Evolutionary conservation across 2,888 invertebrate species (phyloP), one percentile per base, ranked within the genome.

Genomic region (Monoplex corrugatus): DNA sequence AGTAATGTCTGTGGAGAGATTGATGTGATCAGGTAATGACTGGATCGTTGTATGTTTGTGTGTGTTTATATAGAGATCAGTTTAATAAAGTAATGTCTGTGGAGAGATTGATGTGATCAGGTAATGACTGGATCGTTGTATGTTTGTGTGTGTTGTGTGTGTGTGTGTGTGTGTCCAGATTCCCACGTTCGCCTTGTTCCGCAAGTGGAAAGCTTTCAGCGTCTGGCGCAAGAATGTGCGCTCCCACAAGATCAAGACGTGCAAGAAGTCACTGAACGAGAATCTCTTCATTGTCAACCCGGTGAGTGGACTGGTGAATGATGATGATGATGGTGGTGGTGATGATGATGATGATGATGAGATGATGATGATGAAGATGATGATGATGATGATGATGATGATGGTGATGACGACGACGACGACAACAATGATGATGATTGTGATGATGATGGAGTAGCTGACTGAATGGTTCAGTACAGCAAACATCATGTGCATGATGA

Each of bases 201-300:
- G 96, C 63, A 95, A 95, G 89, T 96, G 96, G 96, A 96, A 98
- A 96, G 97, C 98, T 0, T 98, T 98, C 95, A 97, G 97, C 93
- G 97, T 97, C 0, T 98, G 98, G 98, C 97, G 97, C 89, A 98
- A 97, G 95, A 97, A 97, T 32, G 97, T 98, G 45, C 96, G 97
- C 72, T 97, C 97, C 94, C 97, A 97, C 90, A 98, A 98, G 95
- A 97, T 97, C 88, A 96, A 96, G 57, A 96, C 96, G 38, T 97
- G 97, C 0, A 97, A 90, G 96, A 96, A 89, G 96, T 96, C 94
- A 91, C 95, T 98, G 38, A 97, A 97, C 35, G 97, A 97, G 75
- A 97, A 97, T 94, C 96, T 98, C 0, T 98, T 98, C 93, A 97
- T 97, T 91, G 97, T 97, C 16, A 98, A 98, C 93, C 97, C 97